Conservation (phyloP, 92 coral and sea anemone species). For the Actinostola sp. region DNA sequence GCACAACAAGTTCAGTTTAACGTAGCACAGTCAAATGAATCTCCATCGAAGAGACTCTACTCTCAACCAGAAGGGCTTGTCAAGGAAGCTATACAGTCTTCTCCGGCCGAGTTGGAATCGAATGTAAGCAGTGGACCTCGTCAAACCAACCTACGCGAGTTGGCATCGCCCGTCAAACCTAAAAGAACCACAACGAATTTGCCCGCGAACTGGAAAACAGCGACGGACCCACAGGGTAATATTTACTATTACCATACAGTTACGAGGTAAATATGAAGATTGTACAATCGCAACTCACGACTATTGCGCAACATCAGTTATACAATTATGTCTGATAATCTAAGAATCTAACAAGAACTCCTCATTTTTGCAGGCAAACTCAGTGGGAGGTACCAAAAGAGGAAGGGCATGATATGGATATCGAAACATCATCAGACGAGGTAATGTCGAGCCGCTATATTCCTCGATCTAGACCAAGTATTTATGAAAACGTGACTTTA, state of each 20-base stretch:
- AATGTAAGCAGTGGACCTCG: slow-evolving; percentile 6
- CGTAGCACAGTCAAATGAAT: slow-evolving; percentile 16
- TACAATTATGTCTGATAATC: too few relatives aligned
- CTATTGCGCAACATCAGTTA: too few relatives aligned
- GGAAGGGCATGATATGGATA: slow-evolving; percentile 61
- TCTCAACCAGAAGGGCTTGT: slow-evolving; percentile 2
- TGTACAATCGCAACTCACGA: neutral
- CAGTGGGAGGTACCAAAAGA: slow-evolving; percentile 96
- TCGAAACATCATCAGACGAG: slow-evolving; percentile 33
- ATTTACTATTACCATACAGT: slow-evolving; percentile 90
- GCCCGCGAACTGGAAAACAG: slow-evolving; percentile 95
- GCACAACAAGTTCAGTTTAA: slow-evolving; percentile 14
- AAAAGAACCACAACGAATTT: slow-evolving; percentile 50
- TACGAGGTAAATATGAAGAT: slow-evolving; percentile 66
- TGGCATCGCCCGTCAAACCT: slow-evolving; percentile 62
- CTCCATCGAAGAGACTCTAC: slow-evolving; percentile 4
- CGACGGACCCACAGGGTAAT: slow-evolving; percentile 93
- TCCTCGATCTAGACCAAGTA: too few relatives aligned
- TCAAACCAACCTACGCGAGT: neutral
- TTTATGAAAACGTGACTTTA: neutral
- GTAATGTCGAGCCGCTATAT: too few relatives aligned
- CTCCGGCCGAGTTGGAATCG: slow-evolving; percentile 23
- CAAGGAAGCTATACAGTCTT: slow-evolving; percentile 29
- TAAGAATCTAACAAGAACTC: neutral
- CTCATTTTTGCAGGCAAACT: slow-evolving; percentile 59